Base-by-base conservation (phyloP, 2,113 vertebrate genomes). In the Colaptes auratus region DNA sequence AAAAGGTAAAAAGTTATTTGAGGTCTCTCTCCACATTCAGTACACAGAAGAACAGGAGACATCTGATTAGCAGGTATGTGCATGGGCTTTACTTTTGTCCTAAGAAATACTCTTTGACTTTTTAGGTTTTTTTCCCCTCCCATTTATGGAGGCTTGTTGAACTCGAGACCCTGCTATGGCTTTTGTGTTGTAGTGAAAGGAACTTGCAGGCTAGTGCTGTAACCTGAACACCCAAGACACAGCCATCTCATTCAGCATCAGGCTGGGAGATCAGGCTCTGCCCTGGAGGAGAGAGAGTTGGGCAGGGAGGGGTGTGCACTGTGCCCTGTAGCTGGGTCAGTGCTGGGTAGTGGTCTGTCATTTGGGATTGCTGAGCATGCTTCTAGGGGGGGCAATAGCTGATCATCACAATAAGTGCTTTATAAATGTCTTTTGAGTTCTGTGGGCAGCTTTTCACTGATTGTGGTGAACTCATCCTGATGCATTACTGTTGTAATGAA, bases 281-380 rank as follows among this genome's bases (percentile, higher is more conserved):
- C 24, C 61, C 46, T 7, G 2, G 56, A 77, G 64, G 31, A 86
- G 72, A 18, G 23, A 36, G 17, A 2, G 50, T 77, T 61, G 76
- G n/a, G 33, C 56, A 15, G 59, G 64, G 56, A 63, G 20, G n/a
- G n/a, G 2, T 48, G 42, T 0, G 1, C 21, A 2, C 23, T 21
- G 12, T 3, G 3, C 30, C 24, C 46, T 16, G 33, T 39, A 15
- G 10, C 33, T 18, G 61, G 8, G 8, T n/a, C 0, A 0, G 2
- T 70, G 23, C 55, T 82, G 55, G 28, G 21, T 36, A 8, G 25
- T n/a, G 56, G 24, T 39, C 42, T 46, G 39, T 31, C 7, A 1
- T 63, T 67, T 20, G 17, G 52, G 39, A 18, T 75, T 31, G 39
- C 31, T 46, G 50, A n/a, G 16, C 2, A 4, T 44, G 36, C 70